Evolutionary conservation across 53 echinoderm and acorn worm genomes (phyloP).

Genomic region (Stichopus horrens): DNA sequence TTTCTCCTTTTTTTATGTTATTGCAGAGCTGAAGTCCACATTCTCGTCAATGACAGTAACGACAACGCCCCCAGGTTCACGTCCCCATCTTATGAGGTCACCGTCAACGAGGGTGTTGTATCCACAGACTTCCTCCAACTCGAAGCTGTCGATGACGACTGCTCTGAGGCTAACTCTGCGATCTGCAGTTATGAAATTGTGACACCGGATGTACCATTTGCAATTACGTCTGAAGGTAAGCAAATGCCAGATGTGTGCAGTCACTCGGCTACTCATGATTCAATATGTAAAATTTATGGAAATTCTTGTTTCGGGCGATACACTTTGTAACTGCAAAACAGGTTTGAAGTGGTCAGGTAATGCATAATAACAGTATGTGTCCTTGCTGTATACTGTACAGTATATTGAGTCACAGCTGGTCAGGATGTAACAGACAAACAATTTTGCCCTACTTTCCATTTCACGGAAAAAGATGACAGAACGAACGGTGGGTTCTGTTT

Average conservation of each 20-base stretch:
- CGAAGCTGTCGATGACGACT: constrained; percentile 87
- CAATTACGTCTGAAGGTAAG: constrained; percentile 78
- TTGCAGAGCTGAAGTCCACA: constrained; percentile 86
- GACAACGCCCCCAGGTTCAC: constrained; percentile 87
- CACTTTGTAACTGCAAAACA: too few relatives aligned
- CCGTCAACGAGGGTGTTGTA: constrained; percentile 73
- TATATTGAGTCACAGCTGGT: too few relatives aligned
- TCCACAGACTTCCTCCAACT: constrained; percentile 77
- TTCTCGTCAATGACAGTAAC: constrained; percentile 86
- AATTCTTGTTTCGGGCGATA: too few relatives aligned
- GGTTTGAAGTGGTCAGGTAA: too few relatives aligned
- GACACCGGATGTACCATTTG: constrained; percentile 81
- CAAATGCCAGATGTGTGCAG: not conserved
- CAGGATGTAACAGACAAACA: too few relatives aligned
- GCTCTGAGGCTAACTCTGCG: constrained; percentile 83
- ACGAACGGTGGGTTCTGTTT: too few relatives aligned
- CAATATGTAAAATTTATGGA: too few relatives aligned
- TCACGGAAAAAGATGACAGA: too few relatives aligned
- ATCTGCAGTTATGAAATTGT: constrained; percentile 90
- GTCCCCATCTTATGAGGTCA: constrained; percentile 71
- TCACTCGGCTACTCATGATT: too few relatives aligned
- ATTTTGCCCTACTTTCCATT: too few relatives aligned
- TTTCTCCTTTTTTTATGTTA: not conserved
- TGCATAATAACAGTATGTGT: too few relatives aligned
- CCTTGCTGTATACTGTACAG: too few relatives aligned